A percentile compares a stretch with the other conserved stretches of the same genome.
These are phyloP conservation scores for Pectinophora gossypiella DNA, from an alignment of 1,140 invertebrate species.

Conservation along the genomic window DNA sequence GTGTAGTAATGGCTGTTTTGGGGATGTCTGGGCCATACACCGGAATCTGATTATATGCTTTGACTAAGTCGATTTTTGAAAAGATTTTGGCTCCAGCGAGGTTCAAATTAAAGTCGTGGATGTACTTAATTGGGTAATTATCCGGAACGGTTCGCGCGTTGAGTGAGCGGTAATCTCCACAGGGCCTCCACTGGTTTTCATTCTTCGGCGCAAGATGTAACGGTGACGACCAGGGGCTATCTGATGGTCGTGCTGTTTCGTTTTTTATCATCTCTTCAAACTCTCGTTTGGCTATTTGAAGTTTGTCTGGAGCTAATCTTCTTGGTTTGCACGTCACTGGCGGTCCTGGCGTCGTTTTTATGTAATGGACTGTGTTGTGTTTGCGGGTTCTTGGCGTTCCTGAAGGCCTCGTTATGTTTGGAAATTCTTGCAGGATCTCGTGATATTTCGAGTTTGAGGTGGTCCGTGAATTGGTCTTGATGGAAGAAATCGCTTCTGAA, in stretches of 20 bases:
- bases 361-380: slow-evolving; percentile 18
- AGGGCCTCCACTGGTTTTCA: slow-evolving; percentile 44
- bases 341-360: not conserved
- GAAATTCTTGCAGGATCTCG: not conserved
- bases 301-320: slow-evolving; percentile 37
- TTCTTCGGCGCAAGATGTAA: slow-evolving; percentile 57
- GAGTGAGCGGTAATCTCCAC: slow-evolving; percentile 64
- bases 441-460: not conserved
- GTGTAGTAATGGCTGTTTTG: not conserved
- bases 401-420: slow-evolving; percentile 13
- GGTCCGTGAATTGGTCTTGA: not conserved
- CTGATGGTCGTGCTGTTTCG: slow-evolving; percentile 23
- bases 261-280: not conserved
- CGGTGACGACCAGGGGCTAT: slow-evolving; percentile 58
- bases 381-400: slow-evolving; percentile 32
- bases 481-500: not conserved
- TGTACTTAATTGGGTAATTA: slow-evolving; percentile 23
- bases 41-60: slow-evolving; percentile 1
- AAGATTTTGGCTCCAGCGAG: not conserved
- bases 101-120: not conserved
- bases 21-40: not conserved
- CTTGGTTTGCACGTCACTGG: slow-evolving; percentile 15
- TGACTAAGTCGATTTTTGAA: not conserved
- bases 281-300: slow-evolving; percentile 6
- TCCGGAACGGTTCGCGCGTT: slow-evolving; percentile 56